These are phyloP conservation scores for Orthosia cruda DNA, from an alignment of 2,888 invertebrate genomes.

Conservation along the genomic window DNA sequence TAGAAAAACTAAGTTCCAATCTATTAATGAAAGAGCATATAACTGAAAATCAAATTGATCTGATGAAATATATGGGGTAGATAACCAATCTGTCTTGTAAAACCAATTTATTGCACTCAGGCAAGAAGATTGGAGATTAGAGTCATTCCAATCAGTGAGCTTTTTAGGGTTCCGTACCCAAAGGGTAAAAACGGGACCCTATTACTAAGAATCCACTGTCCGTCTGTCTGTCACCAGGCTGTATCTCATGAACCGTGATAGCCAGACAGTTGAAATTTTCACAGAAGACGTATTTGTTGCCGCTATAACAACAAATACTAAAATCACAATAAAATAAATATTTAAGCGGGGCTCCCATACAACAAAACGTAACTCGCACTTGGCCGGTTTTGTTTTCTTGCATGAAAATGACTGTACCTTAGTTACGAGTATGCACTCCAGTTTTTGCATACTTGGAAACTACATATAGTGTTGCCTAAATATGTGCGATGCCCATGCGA, in stretches of 20 bases:
- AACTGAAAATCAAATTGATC: slow-evolving; percentile 5
- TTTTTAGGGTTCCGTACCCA: background rate
- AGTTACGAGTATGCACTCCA: background rate
- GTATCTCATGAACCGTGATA: no score
- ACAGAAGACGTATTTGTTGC: no score
- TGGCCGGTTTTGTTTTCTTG: no score
- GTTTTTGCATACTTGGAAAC: background rate
- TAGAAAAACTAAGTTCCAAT: background rate
- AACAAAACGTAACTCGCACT: no score
- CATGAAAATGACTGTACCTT: background rate
- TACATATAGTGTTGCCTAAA: background rate
- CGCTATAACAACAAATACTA: no score
- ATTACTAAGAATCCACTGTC: no score
- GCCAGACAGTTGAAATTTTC: no score
- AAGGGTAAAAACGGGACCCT: no score
- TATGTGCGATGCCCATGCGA: no score
- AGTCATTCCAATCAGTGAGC: background rate
- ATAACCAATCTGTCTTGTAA: slow-evolving; percentile 13
- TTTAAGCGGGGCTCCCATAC: no score
- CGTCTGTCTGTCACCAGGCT: no score
- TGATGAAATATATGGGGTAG: slow-evolving; percentile 9
- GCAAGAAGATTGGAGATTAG: background rate
- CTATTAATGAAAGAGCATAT: background rate
- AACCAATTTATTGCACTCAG: background rate
- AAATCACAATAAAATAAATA: no score